Conservation (phyloP, 2,888 invertebrate species). For the Omphaloscelis lunosa region DNA sequence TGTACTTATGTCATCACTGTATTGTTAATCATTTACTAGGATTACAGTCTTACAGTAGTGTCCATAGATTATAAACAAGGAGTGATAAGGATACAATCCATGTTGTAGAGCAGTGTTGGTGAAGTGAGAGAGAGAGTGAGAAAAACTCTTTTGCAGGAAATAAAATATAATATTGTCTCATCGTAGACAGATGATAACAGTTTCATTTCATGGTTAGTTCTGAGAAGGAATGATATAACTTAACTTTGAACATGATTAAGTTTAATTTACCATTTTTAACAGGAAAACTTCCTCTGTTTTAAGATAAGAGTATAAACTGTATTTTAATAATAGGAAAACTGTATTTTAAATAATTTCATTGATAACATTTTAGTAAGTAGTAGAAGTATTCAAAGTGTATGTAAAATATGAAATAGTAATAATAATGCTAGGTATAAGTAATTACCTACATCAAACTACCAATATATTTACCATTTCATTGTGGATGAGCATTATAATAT, state of each 20-base stretch:
- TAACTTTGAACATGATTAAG: neutral
- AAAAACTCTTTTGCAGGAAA: neutral
- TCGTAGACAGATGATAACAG: neutral
- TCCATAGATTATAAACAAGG: neutral
- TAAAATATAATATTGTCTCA: neutral
- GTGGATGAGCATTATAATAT: neutral
- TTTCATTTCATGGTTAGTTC: neutral
- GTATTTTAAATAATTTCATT: neutral
- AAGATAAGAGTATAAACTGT: neutral
- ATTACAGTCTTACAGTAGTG: conserved; percentile 39
- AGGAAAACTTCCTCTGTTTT: neutral
- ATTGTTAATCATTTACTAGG: conserved; percentile 9
- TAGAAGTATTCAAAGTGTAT: neutral
- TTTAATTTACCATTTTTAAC: neutral
- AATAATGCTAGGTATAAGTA: neutral
- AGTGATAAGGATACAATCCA: conserved; percentile 7
- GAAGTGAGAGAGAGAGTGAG: neutral
- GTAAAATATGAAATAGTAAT: neutral
- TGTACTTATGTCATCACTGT: neutral
- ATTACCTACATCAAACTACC: neutral
- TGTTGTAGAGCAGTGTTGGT: neutral
- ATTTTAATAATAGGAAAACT: neutral
- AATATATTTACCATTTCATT: neutral
- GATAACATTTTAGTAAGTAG: neutral
- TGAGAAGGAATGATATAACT: neutral